These are phyloP conservation scores for Phalera bucephala DNA, from an alignment of 2,888 invertebrate genomes.

Conservation along the genomic window DNA sequence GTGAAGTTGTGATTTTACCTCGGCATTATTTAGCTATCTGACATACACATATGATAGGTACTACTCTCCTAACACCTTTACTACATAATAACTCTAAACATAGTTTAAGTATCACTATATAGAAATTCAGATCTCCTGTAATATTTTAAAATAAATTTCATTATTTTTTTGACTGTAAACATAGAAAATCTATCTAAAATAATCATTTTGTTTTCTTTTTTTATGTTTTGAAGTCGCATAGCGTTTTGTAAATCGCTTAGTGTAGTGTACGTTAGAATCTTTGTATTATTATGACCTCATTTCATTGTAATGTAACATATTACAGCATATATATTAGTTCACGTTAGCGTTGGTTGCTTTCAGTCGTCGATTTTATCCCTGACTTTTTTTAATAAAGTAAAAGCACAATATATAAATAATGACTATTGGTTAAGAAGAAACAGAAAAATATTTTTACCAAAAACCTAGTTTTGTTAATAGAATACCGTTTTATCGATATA, in stretches of 20 bases:
- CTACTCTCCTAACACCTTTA: slow-evolving; percentile 11
- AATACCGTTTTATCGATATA: slow-evolving; percentile 58
- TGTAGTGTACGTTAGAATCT: slow-evolving; percentile 42
- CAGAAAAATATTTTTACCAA: slow-evolving; percentile 70
- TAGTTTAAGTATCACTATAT: slow-evolving; percentile 24
- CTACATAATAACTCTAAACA: slow-evolving; percentile 15
- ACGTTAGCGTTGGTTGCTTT: slow-evolving; percentile 36
- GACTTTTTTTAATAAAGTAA: slow-evolving; percentile 32
- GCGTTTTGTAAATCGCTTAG: slow-evolving; percentile 59
- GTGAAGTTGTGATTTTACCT: slow-evolving; percentile 30
- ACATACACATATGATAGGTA: slow-evolving; percentile 17
- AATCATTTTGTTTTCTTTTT: slow-evolving; percentile 32
- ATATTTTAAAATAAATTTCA: slow-evolving; percentile 39
- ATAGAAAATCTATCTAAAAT: slow-evolving; percentile 29
- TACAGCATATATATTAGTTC: slow-evolving; percentile 41
- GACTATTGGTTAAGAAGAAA: slow-evolving; percentile 59
- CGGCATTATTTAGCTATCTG: slow-evolving; percentile 31
- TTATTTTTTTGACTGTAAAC: slow-evolving; percentile 32
- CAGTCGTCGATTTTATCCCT: slow-evolving; percentile 30
- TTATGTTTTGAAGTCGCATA: slow-evolving; percentile 45
- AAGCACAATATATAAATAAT: slow-evolving; percentile 57
- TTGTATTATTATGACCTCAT: slow-evolving; percentile 47
- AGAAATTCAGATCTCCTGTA: slow-evolving; percentile 43
- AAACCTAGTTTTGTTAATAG: slow-evolving; percentile 75
- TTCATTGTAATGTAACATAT: slow-evolving; percentile 47